Evolutionary conservation across 2,113 vertebrate species (phyloP).

Genomic region (Eolophus roseicapilla): DNA sequence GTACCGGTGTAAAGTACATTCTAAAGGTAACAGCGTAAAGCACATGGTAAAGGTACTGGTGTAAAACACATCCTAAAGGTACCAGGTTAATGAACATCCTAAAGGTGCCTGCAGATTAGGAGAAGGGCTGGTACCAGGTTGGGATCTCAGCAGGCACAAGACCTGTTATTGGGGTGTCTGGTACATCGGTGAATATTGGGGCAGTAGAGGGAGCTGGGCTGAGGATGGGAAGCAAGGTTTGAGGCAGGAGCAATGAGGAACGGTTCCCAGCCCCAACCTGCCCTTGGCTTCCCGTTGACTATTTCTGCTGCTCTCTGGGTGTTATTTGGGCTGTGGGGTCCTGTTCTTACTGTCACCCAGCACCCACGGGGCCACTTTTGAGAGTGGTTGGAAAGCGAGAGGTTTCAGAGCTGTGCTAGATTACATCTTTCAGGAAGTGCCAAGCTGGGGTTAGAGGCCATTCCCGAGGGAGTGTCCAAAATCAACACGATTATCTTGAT

Average conservation of each 20-base stretch:
- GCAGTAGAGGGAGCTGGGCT: fast-evolving
- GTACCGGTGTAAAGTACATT: background rate
- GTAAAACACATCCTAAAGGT: background rate
- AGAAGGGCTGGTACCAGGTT: background rate
- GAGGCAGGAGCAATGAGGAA: background rate
- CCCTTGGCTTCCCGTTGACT: background rate
- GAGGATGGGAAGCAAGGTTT: background rate
- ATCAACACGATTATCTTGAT: constrained; percentile 34
- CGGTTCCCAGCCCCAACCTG: background rate
- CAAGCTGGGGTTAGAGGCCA: constrained; percentile 26
- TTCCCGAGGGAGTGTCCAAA: constrained; percentile 33
- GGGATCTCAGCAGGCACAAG: background rate
- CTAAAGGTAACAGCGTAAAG: fast-evolving
- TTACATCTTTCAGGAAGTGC: background rate
- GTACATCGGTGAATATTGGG: background rate
- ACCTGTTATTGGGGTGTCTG: background rate
- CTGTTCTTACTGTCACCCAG: background rate
- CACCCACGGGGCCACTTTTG: background rate
- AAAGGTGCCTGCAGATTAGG: background rate
- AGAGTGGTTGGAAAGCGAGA: background rate
- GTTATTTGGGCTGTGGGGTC: background rate
- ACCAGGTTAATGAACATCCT: fast-evolving
- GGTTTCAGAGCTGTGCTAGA: background rate
- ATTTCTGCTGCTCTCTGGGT: background rate
- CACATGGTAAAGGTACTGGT: too few relatives aligned